Percentiles rank a stretch among this genome's conserved stretches.
These are phyloP conservation scores for Augiades crinisus DNA, from an alignment of 2,888 invertebrate genomes.

Conservation along the genomic window DNA sequence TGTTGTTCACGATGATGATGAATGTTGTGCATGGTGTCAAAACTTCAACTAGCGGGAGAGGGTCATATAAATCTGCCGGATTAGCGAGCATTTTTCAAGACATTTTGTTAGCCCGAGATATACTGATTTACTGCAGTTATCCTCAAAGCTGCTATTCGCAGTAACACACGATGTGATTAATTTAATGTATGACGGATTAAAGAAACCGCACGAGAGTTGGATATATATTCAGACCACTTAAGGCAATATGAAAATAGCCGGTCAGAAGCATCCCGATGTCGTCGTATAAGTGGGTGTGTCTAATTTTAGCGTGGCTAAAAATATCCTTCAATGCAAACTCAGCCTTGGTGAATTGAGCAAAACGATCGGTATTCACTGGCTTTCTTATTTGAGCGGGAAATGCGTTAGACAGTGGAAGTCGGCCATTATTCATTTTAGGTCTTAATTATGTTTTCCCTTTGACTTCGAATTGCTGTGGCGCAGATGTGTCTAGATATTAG, in stretches of 20 bases:
- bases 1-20: no score
- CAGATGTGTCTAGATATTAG: slow-evolving; percentile 1
- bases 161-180: no score
- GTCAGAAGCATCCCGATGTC: slow-evolving; percentile 29
- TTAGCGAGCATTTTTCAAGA: no score
- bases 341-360: slow-evolving; percentile 28
- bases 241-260: slow-evolving; percentile 37
- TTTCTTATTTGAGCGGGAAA: slow-evolving; percentile 23
- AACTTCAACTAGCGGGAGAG: no score
- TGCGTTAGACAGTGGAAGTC: slow-evolving; percentile 29
- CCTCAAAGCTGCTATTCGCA: no score
- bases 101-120: no score
- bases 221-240: slow-evolving; percentile 31
- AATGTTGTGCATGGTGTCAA: no score
- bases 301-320: slow-evolving; percentile 40
- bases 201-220: slow-evolving; percentile 10
- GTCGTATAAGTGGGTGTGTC: slow-evolving; percentile 37
- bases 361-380: slow-evolving; percentile 27
- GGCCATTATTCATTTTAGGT: slow-evolving; percentile 25
- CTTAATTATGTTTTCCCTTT: slow-evolving; percentile 25
- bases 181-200: slow-evolving; percentile 5
- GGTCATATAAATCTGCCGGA: no score
- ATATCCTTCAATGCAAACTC: slow-evolving; percentile 33
- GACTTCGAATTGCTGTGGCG: slow-evolving; percentile 22
- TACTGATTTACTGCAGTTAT: no score